Base-by-base conservation (phyloP, 92 coral and sea anemone genomes). In the Epizoanthus ramosus region DNA sequence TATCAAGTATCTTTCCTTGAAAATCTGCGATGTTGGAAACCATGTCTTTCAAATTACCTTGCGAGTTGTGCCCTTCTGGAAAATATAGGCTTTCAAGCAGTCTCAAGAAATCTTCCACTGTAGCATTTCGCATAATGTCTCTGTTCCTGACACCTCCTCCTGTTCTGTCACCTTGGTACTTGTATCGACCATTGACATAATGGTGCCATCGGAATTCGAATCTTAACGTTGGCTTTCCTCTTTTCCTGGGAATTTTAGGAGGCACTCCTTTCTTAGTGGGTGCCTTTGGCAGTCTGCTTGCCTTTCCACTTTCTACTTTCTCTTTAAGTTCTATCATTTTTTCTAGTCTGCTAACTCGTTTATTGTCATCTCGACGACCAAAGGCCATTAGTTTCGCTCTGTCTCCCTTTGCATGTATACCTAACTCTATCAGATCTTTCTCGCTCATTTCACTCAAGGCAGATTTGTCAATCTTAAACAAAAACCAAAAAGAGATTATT, bases 371-470 rank as follows among this genome's bases (percentile, higher is more conserved):
- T 64, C 52, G 31, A 8, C 85, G 37, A 69, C 86, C 60, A 52
- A 85, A 79, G 37, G 79, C 75, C 76, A 65, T 68, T 19, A 85
- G 67, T 71, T 79, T 85, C n/a, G 71, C 76, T 43, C 88, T 45
- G 61, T 85, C 89, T 17, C 85, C 89, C 54, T 85, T 85, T 50
- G 85, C 85, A 12, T 35, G 35, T 75, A 85, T 6, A 24, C 89
- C 89, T 67, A 85, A 18, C n/a, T 68, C 69, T 39, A 39, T 39
- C 3, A 39, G 43, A 39, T 39, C 43, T 39, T 39, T 39, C 43
- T 39, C 43, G 43, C 43, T 3, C 43, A 39, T 39, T 39, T 39
- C 43, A 39, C 43, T 39, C 43, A 39, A 39, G 6, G 43, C 43
- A 39, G 3, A 39, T 39, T 39, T 39, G 43, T 39, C 43, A 39